phyloP scores from a whole-genome alignment of 2,797 vertebrate species.

The Meda fulgida region DNA sequence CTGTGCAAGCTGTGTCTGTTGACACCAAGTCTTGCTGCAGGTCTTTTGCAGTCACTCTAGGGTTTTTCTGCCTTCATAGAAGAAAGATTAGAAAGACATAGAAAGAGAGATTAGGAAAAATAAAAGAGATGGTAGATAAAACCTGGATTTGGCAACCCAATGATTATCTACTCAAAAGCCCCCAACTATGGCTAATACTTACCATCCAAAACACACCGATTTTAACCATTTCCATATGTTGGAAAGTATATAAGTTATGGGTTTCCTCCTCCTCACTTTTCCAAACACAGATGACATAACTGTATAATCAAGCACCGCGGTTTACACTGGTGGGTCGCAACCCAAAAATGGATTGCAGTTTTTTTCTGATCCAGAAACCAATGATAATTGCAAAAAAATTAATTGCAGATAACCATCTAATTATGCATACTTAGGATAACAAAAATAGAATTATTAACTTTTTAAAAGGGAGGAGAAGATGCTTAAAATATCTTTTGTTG shows the following conservation, averaged over 20 bases:
- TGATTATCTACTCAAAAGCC: slow-evolving; percentile 35
- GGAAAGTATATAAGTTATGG: slow-evolving; percentile 1
- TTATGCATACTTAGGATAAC: not conserved
- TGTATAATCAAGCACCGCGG: not conserved
- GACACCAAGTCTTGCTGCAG: too few relatives aligned
- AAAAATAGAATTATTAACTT: not conserved
- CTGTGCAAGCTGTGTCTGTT: too few relatives aligned
- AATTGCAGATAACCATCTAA: not conserved
- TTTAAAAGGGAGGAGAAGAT: not conserved
- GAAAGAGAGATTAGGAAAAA: too few relatives aligned
- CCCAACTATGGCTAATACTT: slow-evolving; percentile 46
- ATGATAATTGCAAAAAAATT: not conserved
- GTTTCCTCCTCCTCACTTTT: not conserved
- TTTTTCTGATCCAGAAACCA: not conserved
- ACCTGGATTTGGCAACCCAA: slow-evolving; percentile 44
- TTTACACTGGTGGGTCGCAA: not conserved
- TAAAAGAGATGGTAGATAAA: slow-evolving; percentile 14
- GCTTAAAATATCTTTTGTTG: too few relatives aligned
- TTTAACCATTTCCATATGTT: slow-evolving; percentile 14
- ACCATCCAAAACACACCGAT: not conserved
- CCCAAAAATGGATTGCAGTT: not conserved
- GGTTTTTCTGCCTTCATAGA: too few relatives aligned
- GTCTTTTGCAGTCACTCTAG: too few relatives aligned
- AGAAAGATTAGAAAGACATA: too few relatives aligned
- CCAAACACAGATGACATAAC: slow-evolving; percentile 24